Percentiles rank a stretch among this genome's conserved stretches.
phyloP scores from a whole-genome alignment of 2,888 invertebrate species.

The Helleia helle region DNA sequence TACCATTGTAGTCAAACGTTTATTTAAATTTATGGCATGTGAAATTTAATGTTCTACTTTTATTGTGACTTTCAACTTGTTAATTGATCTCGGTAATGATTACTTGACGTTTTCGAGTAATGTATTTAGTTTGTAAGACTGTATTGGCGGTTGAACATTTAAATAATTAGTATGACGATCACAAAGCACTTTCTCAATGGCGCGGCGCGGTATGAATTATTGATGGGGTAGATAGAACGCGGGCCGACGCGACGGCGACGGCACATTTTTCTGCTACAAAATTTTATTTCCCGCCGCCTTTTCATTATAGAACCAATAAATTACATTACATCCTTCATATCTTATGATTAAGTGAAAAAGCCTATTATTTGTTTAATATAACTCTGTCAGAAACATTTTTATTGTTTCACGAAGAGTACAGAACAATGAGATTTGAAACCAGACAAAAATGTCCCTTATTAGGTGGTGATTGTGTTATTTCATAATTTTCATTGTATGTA shows the following conservation, averaged over 20 bases:
- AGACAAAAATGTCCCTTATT: too few relatives aligned
- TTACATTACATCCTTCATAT: neutral
- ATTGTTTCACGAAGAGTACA: too few relatives aligned
- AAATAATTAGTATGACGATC: constrained; percentile 64
- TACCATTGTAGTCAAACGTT: constrained; percentile 22
- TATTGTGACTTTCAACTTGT: too few relatives aligned
- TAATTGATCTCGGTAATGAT: too few relatives aligned
- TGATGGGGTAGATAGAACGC: constrained; percentile 40
- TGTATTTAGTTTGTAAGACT: constrained; percentile 33
- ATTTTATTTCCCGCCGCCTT: constrained; percentile 31
- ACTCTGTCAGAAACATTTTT: too few relatives aligned
- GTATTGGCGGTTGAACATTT: constrained; percentile 46
- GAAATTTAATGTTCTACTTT: too few relatives aligned
- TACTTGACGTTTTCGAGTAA: too few relatives aligned
- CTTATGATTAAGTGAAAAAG: neutral
- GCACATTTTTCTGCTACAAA: constrained; percentile 54
- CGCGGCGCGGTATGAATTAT: constrained; percentile 66
- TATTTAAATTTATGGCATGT: constrained; percentile 18
- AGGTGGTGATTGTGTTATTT: too few relatives aligned
- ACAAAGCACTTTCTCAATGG: constrained; percentile 71
- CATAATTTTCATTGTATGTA: too few relatives aligned
- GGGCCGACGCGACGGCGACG: constrained; percentile 31
- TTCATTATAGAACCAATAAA: neutral
- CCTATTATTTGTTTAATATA: constrained; percentile 1
- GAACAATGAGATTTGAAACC: too few relatives aligned